A percentile compares a stretch with the other conserved stretches of the same genome.
phyloP scores from a whole-genome alignment of 2,797 vertebrate genomes.

The Pseudochaenichthys georgianus region DNA sequence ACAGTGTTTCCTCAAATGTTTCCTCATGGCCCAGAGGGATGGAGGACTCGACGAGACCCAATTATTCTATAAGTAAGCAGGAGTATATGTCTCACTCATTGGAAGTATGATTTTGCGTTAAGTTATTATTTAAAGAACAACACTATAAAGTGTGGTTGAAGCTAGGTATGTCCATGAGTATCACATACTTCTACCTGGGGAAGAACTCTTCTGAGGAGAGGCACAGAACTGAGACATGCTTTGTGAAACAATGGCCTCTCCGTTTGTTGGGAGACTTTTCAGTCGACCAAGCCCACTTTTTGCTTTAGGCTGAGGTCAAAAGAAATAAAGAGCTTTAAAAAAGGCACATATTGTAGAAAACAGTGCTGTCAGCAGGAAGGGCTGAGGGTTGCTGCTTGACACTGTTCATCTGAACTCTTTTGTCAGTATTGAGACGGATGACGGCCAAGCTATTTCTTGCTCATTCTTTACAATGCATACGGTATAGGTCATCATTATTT shows the following conservation, averaged over 20 bases:
- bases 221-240: not conserved
- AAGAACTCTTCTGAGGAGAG: no score
- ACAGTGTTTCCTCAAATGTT: no score
- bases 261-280: not conserved
- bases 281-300: not conserved
- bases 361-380: slow-evolving; percentile 1
- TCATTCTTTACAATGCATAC: not conserved
- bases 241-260: not conserved
- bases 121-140: no score
- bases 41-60: no score
- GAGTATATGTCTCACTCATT: no score
- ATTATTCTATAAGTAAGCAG: no score
- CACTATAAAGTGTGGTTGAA: no score
- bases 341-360: not conserved
- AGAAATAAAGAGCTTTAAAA: slow-evolving; percentile 5
- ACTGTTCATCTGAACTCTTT: not conserved
- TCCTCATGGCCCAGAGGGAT: no score
- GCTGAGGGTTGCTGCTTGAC: slow-evolving; percentile 2
- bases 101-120: no score
- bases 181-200: no score
- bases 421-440: not conserved
- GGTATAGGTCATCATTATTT: not conserved
- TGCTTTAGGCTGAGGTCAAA: not conserved
- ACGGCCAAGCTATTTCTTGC: not conserved
- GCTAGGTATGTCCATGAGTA: no score